Base-by-base conservation (phyloP, 2,113 vertebrate genomes). In the Herpetotheres cachinnans region DNA sequence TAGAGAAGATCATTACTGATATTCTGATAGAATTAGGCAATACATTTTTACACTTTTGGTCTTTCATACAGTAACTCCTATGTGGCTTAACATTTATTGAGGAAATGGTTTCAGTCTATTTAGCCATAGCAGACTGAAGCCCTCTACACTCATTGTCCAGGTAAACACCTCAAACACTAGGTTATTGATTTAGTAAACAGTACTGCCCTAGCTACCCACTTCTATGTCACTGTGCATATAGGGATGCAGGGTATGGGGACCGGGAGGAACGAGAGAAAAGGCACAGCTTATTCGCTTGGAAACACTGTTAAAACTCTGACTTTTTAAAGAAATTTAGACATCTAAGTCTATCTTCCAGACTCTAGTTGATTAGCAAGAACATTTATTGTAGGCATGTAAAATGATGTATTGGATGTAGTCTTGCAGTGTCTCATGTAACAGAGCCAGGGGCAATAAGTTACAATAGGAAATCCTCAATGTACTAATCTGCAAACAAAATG, bases 401-500 rank as follows among this genome's bases (percentile, higher is more conserved):
- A 44, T 3, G 5, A 25, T 50, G 6, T 14, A 61, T 34, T 72
- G 22, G 58, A 90, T 54, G 13, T 36, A 42, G 65, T 61, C 27
- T 44, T 69, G 65, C 20, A 7, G 10, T 78, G 71, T 63, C 49
- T 95, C 9, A 26, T 25, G 19, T 85, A 89, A 62, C 46, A 77
- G 54, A 82, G 74, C 66, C 58, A 59, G 46, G n/a, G 74, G 70
- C 65, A 89, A 69, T 59, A 71, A 85, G 26, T 73, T 54, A 73
- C 54, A 93, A 80, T 30, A 82, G n/a, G 16, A 96, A 91, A 77
- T 80, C 62, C 22, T 76, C 66, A 21, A 8, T 73, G 40, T 73
- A 50, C 55, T 90, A 73, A 94, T 97, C 86, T 93, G 74, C 74
- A 89, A 94, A 93, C 29, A 82, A 92, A 92, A 95, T 70, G 36